A percentile compares a stretch with the other conserved stretches of the same genome.
These are phyloP conservation scores for Heterotis niloticus DNA, from an alignment of 2,113 vertebrate genomes.

Conservation along the genomic window DNA sequence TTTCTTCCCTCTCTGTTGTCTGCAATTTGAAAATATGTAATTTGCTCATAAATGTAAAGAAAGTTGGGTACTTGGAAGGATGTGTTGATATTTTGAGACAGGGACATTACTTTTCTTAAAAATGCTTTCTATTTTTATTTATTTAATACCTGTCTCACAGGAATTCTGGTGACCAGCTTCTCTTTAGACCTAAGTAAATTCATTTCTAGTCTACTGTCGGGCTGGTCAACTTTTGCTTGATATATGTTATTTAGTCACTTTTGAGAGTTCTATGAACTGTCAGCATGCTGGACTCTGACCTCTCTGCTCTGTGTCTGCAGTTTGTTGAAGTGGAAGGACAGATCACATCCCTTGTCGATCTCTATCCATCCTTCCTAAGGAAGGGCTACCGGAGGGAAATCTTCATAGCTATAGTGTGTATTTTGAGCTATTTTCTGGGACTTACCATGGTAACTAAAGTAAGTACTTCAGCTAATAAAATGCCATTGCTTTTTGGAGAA, in stretches of 20 bases:
- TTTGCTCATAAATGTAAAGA: neutral
- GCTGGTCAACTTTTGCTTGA: neutral
- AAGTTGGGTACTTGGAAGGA: no score
- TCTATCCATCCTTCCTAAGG: slow-evolving; percentile 95
- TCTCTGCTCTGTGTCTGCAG: slow-evolving; percentile 59
- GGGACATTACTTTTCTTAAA: neutral
- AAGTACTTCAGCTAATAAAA: slow-evolving; percentile 45
- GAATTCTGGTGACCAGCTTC: neutral
- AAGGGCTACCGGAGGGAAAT: slow-evolving; percentile 97
- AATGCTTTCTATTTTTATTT: neutral
- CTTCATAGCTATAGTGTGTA: slow-evolving; percentile 92
- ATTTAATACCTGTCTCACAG: neutral
- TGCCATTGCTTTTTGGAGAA: neutral
- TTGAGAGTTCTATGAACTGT: neutral
- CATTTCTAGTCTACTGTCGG: neutral
- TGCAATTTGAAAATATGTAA: slow-evolving; percentile 8
- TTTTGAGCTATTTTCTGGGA: slow-evolving; percentile 94
- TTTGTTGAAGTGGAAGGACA: slow-evolving; percentile 99
- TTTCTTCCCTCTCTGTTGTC: neutral
- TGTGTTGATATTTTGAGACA: neutral
- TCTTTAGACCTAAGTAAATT: neutral
- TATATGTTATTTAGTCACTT: neutral
- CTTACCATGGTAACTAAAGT: slow-evolving; percentile 97
- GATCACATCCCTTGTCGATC: slow-evolving; percentile 98
- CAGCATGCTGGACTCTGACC: neutral